A percentile compares a stretch with the other conserved stretches of the same genome.
These are phyloP conservation scores for Phymatocera aterrima DNA, from an alignment of 2,888 invertebrate species.

Conservation along the genomic window DNA sequence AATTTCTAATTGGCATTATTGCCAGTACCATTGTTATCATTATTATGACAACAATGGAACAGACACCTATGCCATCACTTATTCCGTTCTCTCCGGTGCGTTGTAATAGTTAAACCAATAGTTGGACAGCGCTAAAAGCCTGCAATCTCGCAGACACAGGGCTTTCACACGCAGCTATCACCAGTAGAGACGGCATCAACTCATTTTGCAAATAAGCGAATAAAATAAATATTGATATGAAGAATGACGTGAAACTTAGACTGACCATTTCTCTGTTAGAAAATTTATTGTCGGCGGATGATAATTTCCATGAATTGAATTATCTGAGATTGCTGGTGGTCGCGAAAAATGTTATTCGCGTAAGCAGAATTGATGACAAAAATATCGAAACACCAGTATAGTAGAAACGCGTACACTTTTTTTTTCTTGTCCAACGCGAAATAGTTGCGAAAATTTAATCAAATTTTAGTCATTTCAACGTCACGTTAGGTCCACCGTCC, in stretches of 20 bases:
- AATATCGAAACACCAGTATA: neutral
- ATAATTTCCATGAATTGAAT: neutral
- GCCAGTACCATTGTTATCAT: too few species aligned
- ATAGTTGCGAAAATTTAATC: neutral
- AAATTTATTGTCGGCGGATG: neutral
- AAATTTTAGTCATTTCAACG: neutral
- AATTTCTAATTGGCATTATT: neutral
- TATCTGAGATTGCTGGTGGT: neutral
- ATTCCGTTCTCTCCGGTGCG: slow-evolving; percentile 6
- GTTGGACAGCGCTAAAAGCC: neutral
- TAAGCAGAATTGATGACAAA: neutral
- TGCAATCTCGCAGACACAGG: slow-evolving; percentile 1
- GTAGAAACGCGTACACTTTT: too few species aligned
- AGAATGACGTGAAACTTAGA: neutral
- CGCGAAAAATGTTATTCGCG: neutral
- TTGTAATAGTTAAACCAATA: slow-evolving; percentile 10
- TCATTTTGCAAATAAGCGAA: neutral
- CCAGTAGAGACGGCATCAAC: neutral
- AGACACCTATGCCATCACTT: neutral
- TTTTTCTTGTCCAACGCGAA: neutral
- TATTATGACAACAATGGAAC: neutral
- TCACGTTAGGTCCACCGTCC: slow-evolving; percentile 42
- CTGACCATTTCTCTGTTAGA: slow-evolving; percentile 6
- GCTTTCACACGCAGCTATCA: neutral
- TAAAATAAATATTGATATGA: neutral